Percentiles rank a stretch among this genome's conserved stretches.
Conservation (phyloP, 2,888 invertebrate species). For the Polietes domitor region DNA sequence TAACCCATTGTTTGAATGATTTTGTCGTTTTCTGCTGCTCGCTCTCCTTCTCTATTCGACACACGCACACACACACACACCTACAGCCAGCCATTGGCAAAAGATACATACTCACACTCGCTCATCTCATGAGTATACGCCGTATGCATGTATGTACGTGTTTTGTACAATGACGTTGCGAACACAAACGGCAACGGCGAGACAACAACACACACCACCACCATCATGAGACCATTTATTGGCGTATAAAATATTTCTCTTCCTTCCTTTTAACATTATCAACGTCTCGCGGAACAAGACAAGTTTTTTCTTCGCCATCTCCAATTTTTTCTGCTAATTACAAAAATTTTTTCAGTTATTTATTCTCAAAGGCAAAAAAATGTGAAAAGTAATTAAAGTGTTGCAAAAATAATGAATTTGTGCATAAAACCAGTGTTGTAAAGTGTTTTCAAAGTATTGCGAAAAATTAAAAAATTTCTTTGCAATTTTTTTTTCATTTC, state of each 20-base stretch:
- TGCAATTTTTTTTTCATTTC: slow-evolving; percentile 30
- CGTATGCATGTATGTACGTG: slow-evolving; percentile 9
- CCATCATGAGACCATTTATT: slow-evolving; percentile 65
- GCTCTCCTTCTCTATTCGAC: slow-evolving; percentile 50
- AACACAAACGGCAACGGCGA: slow-evolving; percentile 20
- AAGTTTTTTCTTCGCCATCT: slow-evolving; percentile 50
- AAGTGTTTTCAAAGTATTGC: slow-evolving; percentile 24
- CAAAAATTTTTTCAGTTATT: slow-evolving; percentile 53
- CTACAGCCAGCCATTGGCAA: slow-evolving; percentile 25
- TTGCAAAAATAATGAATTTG: slow-evolving; percentile 8
- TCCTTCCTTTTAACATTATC: slow-evolving; percentile 71
- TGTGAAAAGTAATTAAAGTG: slow-evolving; percentile 12
- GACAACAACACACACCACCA: slow-evolving; percentile 54
- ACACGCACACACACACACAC: slow-evolving; percentile 19
- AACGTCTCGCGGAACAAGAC: slow-evolving; percentile 67
- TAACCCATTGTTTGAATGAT: slow-evolving; percentile 50
- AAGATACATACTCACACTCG: slow-evolving; percentile 56
- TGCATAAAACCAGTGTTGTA: slow-evolving; percentile 29
- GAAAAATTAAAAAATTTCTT: slow-evolving; percentile 29
- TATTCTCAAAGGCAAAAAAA: slow-evolving; percentile 41
- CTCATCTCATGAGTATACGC: slow-evolving; percentile 40
- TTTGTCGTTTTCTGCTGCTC: slow-evolving; percentile 28
- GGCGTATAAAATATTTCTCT: slow-evolving; percentile 70
- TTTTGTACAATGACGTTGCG: slow-evolving; percentile 37
- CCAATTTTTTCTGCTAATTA: slow-evolving; percentile 56